Evolutionary conservation across 2,888 invertebrate genomes (phyloP).

Genomic region (Elegia similella): DNA sequence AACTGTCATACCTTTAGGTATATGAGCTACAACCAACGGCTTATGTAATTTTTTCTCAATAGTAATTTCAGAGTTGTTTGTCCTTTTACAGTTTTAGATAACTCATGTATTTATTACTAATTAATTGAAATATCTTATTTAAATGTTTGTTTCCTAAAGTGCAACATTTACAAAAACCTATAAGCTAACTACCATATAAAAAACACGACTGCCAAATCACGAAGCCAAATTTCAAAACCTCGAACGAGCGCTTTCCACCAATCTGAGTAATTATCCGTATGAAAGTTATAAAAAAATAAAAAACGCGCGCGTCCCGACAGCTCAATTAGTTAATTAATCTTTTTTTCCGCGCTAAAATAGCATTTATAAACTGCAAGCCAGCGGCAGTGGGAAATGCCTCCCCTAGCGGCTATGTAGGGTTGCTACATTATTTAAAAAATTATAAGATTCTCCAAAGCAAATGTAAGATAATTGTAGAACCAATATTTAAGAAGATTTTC

Average conservation of each 20-base stretch:
- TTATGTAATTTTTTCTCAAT: too few relatives aligned
- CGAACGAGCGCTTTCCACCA: slow-evolving; percentile 38
- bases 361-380: slow-evolving; percentile 76
- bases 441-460: background rate
- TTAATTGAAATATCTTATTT: too few relatives aligned
- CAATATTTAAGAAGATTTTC: too few relatives aligned
- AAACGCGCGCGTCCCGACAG: slow-evolving; percentile 49
- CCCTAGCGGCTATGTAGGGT: slow-evolving; percentile 52
- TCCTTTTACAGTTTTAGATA: too few relatives aligned
- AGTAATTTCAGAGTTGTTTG: too few relatives aligned
- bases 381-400: slow-evolving; percentile 71
- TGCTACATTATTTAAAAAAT: slow-evolving; percentile 31
- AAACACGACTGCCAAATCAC: background rate
- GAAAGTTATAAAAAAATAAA: slow-evolving; percentile 44
- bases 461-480: too few relatives aligned
- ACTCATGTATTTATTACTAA: too few relatives aligned
- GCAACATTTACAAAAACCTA: background rate
- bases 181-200: background rate
- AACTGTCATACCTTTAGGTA: too few relatives aligned
- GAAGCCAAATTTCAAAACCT: background rate
- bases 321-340: slow-evolving; percentile 82
- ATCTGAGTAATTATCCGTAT: slow-evolving; percentile 55
- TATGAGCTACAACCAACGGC: too few relatives aligned
- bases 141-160: too few relatives aligned
- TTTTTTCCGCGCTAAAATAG: slow-evolving; percentile 80